Evolutionary conservation across 2,888 invertebrate genomes (phyloP).

Genomic region (Odontocolon sp.): DNA sequence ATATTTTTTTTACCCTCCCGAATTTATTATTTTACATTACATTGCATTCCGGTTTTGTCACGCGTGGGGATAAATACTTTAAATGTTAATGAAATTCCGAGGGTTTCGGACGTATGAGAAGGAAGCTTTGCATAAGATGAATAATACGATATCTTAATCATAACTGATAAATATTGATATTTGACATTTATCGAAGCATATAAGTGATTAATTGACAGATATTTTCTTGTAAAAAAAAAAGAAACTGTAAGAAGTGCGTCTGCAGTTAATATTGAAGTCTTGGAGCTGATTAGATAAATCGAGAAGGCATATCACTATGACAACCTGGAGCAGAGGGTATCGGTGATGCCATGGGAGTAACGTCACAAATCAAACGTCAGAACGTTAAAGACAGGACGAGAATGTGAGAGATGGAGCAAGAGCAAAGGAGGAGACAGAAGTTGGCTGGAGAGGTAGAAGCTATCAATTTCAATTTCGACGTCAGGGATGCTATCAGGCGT

Average conservation of each 20-base stretch:
- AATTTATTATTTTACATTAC: too few relatives aligned
- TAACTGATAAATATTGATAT: too few relatives aligned
- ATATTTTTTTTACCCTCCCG: not conserved
- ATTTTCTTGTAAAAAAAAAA: too few relatives aligned
- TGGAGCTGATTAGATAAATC: conserved; percentile 18
- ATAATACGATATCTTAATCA: too few relatives aligned
- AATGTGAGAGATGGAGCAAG: conserved; percentile 25
- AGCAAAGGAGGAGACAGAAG: not conserved
- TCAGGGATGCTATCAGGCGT: conserved; percentile 51
- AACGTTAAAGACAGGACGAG: conserved; percentile 10
- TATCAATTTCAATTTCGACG: conserved; percentile 71
- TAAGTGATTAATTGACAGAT: too few relatives aligned
- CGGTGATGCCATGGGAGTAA: conserved; percentile 7
- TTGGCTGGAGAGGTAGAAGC: conserved; percentile 49
- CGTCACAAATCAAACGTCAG: conserved; percentile 51
- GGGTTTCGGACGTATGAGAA: too few relatives aligned
- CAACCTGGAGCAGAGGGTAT: not conserved
- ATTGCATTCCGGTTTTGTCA: too few relatives aligned
- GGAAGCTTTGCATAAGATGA: too few relatives aligned
- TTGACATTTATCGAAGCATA: too few relatives aligned
- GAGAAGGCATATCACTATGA: not conserved
- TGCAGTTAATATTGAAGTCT: not conserved
- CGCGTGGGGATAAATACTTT: too few relatives aligned
- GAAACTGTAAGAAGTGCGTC: not conserved
- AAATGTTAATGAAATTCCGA: too few relatives aligned